Evolutionary conservation across 2,113 vertebrate genomes (phyloP), one percentile per base, ranked within the genome.

Genomic region (Ariopsis seemanni): DNA sequence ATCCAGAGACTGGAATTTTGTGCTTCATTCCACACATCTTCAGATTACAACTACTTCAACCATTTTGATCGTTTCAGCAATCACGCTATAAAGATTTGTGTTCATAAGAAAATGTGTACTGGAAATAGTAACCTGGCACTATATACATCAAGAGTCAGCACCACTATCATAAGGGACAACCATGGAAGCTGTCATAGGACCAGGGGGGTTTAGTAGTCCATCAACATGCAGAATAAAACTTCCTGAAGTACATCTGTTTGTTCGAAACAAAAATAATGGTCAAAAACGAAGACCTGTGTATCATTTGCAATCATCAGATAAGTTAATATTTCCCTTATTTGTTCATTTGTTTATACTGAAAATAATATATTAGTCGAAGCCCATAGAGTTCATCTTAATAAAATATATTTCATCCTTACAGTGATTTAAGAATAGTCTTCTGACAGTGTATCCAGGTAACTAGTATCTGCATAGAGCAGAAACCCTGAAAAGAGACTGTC

Each of bases 401-500:
- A 30, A 84, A 84, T n/a, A 15, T 1, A 30, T 22, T 71, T 57
- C 30, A 20, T 30, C 65, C 3, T 53, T 69, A n/a, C 12, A 17
- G 14, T 30, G 25, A 22, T 60, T 75, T 93, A 95, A 52, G 90
- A 63, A 0, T 97, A 97, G 30, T 98, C 97, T 63, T 97, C 97
- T 1, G 97, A 96, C 87, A 99, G 93, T 80, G 95, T 89, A n/a
- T 99, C 97, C 55, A 99, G 94, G 89, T 99, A 99, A 93, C 97
- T 96, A 22, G 97, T 96, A 91, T 99, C 98, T 20, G 97, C 97
- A 0, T 99, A 99, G 11, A 99, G 93, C 17, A 99, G 96, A 91
- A 99, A 99, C 53, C 98, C 98, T 0, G 98, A 99, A 93, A 99
- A 99, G 84, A 99, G 94, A 89, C 98, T 99, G 92, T 99, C 98